Evolutionary conservation across 2,797 vertebrate species (phyloP), one percentile per base, ranked within the genome.

Genomic region (Babyrousa celebensis): DNA sequence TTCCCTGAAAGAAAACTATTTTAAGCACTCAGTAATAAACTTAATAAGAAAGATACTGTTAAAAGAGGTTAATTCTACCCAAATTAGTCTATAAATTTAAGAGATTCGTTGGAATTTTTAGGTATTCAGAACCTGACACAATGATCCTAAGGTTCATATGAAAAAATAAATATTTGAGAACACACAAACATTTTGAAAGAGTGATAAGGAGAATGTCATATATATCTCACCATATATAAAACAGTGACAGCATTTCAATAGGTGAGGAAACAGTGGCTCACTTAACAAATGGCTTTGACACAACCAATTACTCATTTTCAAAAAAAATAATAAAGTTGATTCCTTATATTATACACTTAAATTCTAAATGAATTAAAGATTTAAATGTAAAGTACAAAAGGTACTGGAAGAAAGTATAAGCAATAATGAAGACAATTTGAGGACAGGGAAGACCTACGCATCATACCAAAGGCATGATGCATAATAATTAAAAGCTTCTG

Each of bases 301-400:
- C 36, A 90, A 85, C 4, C 23, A 52, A 21, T 74, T 90, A 67
- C 60, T 84, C 20, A 54, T 80, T 72, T 43, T 72, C 48, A 65
- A 68, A 80, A 91, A 68, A 70, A 48, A 74, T 60, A 60, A 58
- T 48, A 43, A 85, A 85, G 79, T 72, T 83, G 58, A 40, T 91
- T 91, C 40, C 54, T n/a, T 68, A 20, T 80, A 23, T 82, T 75
- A 71, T 79, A 74, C 83, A 91, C 18, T 18, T 71, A 94, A 88
- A 72, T 67, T 92, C 16, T 85, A 54, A 12, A 65, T 29, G 29
- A 52, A 68, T 67, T 89, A 56, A 72, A 32, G 70, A 90, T 85
- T 90, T 85, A 85, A 90, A 74, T 80, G 25, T 90, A 54, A 96
- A 67, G n/a, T 80, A 74, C 48, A 85, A 67, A 74, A 85, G 25